These are phyloP conservation scores for Thunnus maccoyii DNA, from an alignment of 2,113 vertebrate species.

Conservation along the genomic window DNA sequence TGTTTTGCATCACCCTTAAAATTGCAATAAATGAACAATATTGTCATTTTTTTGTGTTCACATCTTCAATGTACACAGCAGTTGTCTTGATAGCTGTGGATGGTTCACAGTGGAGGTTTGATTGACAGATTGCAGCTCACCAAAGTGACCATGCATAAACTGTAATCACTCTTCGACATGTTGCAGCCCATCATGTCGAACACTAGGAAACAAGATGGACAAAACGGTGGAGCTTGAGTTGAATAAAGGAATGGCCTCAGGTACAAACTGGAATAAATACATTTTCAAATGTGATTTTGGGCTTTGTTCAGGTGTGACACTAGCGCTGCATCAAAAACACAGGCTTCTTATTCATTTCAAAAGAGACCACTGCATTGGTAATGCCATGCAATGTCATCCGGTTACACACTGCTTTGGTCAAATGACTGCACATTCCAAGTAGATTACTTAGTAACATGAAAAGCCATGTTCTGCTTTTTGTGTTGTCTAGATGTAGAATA, in stretches of 20 bases:
- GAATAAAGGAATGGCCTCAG: not conserved
- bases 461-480: not conserved
- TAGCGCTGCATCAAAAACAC: not conserved
- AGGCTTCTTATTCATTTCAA: not conserved
- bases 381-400: not conserved
- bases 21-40: too few species aligned
- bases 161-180: not conserved
- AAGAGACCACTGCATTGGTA: not conserved
- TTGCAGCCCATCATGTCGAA: too few species aligned
- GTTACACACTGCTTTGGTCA: not conserved
- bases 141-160: not conserved
- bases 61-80: not conserved
- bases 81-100: not conserved
- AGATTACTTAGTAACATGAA: not conserved
- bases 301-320: not conserved
- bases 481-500: too few species aligned
- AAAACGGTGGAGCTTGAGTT: not conserved
- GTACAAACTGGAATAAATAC: not conserved
- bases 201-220: not conserved
- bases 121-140: slow-evolving; percentile 13
- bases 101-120: not conserved
- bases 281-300: not conserved
- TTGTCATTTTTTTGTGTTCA: too few species aligned
- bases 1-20: too few species aligned
- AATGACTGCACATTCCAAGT: not conserved